Evolutionary conservation across 2,888 invertebrate genomes (phyloP), one percentile per base, ranked within the genome.

Genomic region (Erynnis tages): DNA sequence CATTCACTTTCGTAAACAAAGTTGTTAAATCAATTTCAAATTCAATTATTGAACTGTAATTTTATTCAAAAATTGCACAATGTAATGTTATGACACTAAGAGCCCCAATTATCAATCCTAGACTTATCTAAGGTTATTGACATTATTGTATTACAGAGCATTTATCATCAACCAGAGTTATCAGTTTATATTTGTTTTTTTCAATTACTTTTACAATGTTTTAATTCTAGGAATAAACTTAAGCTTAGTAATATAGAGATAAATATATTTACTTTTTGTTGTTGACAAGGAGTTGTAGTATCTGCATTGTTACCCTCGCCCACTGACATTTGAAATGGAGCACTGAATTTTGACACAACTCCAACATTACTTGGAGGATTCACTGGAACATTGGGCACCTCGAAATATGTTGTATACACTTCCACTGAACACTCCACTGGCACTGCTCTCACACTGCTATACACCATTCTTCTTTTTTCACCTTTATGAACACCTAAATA

Each of bases 181-280:
- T 16, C 32, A 23, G 13, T 1, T 11, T 16, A 23, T 21, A 23
- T 16, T 17, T 16, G 16, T 25, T 25, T 32, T 25, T 13, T 19
- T 19, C 6, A 10, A 30, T n/a, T 17, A 41, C 23, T 21, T 13
- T 8, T 16, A 41, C 35, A 52, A 10, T 8, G 4, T 10, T 13
- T 34, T 50, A 34, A 29, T 19, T 73, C 59, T 73, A 73, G 71
- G 69, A 57, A 65, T 67, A 74, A 72, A 64, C 69, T 76, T 74
- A 79, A 65, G 57, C 58, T 63, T 68, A 44, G 29, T 34, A 53
- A 76, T 74, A 69, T 76, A 79, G 76, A 72, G 61, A 78, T 77
- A 71, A 76, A 71, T 62, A 87, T 86, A 88, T 79, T 88, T 88
- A 89, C 88, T 85, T 88, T 85, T 73, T 69, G 52, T 54, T 66